These are phyloP conservation scores for Semnornis frantzii DNA, from an alignment of 2,113 vertebrate species.

Conservation along the genomic window DNA sequence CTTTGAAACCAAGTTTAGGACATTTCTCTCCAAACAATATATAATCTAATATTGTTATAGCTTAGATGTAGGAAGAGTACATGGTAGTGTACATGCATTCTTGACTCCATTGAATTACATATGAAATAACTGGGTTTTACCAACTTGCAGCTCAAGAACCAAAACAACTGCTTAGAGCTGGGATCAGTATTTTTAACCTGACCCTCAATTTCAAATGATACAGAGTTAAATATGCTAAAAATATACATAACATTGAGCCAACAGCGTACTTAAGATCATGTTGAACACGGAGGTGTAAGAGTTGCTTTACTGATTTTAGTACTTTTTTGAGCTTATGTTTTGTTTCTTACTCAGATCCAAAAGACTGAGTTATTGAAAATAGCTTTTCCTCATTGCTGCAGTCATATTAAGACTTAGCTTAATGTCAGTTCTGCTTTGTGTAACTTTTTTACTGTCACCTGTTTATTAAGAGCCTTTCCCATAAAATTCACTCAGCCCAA, in stretches of 20 bases:
- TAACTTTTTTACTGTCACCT: neutral
- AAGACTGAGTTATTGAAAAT: neutral
- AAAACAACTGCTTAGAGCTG: neutral
- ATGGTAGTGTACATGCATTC: constrained; percentile 14
- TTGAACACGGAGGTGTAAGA: neutral
- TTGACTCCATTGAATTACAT: neutral
- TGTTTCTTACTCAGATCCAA: neutral
- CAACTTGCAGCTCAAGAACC: constrained; percentile 53
- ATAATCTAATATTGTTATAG: neutral
- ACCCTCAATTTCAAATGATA: neutral
- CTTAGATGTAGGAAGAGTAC: constrained; percentile 22
- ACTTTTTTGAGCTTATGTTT: neutral
- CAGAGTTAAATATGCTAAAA: neutral
- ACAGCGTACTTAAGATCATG: neutral
- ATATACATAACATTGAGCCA: neutral
- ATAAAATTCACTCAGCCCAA: neutral
- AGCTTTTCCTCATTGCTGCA: neutral
- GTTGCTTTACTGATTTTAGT: neutral
- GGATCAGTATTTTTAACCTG: constrained; percentile 53
- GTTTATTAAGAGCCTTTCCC: neutral
- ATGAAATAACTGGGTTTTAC: constrained; percentile 51
- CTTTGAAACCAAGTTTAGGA: neutral
- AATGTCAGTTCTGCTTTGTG: neutral
- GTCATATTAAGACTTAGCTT: neutral
- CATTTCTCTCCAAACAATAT: neutral